These are phyloP conservation scores for Prenolepis imparis DNA, from an alignment of 2,888 invertebrate species.

Conservation along the genomic window DNA sequence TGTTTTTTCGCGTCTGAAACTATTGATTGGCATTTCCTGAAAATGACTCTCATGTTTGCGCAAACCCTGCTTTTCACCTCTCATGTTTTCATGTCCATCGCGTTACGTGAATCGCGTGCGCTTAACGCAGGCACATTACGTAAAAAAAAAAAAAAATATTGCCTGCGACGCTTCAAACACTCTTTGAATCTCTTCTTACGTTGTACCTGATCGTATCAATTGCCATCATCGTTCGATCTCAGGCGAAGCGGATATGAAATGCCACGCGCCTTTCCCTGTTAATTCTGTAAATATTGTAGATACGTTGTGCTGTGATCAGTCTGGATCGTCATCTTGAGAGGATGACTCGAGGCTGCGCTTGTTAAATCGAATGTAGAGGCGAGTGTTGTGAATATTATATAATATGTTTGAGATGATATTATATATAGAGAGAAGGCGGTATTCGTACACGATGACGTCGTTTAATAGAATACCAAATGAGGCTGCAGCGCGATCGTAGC, in stretches of 20 bases:
- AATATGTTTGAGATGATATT: constrained; percentile 60
- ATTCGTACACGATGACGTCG: constrained; percentile 58
- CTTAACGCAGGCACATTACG: constrained; percentile 1
- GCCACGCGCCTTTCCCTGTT: constrained; percentile 73
- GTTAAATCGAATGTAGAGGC: constrained; percentile 65
- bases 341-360: constrained; percentile 77
- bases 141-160: not conserved
- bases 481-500: constrained; percentile 72
- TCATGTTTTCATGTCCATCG: constrained; percentile 28
- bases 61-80: constrained; percentile 22
- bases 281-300: constrained; percentile 79
- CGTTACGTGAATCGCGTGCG: constrained; percentile 20
- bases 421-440: constrained; percentile 42
- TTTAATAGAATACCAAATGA: constrained; percentile 69
- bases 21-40: constrained; percentile 39
- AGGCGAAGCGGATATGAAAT: constrained; percentile 55
- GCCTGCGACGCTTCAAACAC: constrained; percentile 43
- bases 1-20: not conserved
- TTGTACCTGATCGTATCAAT: constrained; percentile 62
- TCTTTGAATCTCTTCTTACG: constrained; percentile 60
- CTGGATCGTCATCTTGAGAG: constrained; percentile 69
- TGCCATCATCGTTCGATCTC: constrained; percentile 57
- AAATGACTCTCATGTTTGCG: constrained; percentile 37
- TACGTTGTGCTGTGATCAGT: constrained; percentile 76
- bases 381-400: constrained; percentile 71